Evolutionary conservation across 2,797 vertebrate genomes (phyloP).

Genomic region (Okamejei kenojei): DNA sequence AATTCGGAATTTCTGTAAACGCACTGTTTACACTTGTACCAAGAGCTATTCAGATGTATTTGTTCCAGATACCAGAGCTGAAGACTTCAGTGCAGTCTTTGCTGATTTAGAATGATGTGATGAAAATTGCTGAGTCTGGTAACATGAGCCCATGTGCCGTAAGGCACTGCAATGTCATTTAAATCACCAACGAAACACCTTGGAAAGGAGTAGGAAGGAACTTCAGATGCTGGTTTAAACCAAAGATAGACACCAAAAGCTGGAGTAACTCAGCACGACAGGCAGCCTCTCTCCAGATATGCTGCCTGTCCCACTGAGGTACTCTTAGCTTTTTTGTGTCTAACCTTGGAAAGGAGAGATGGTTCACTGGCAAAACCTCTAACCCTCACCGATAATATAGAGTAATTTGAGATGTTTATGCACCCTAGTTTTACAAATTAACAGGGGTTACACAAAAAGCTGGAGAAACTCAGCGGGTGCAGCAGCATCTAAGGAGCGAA

Average conservation of each 20-base stretch:
- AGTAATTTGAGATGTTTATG: neutral
- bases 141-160: neutral
- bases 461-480: too few species aligned
- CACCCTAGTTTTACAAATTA: neutral
- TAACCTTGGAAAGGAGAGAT: neutral
- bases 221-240: too few species aligned
- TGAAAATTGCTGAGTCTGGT: constrained; percentile 14
- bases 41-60: neutral
- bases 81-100: too few species aligned
- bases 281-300: too few species aligned
- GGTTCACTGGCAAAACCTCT: neutral
- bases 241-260: too few species aligned
- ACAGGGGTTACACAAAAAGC: too few species aligned
- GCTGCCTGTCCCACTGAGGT: too few species aligned
- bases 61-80: neutral
- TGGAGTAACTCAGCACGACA: too few species aligned
- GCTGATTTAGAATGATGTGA: neutral
- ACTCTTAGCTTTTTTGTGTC: too few species aligned
- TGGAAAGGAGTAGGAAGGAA: neutral
- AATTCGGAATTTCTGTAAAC: neutral
- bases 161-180: neutral
- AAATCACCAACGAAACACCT: neutral
- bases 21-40: neutral
- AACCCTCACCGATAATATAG: neutral
- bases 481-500: too few species aligned